A percentile compares a stretch with the other conserved stretches of the same genome.
Conservation (phyloP, 2,888 invertebrate genomes). For the Epinotia bilunana region DNA sequence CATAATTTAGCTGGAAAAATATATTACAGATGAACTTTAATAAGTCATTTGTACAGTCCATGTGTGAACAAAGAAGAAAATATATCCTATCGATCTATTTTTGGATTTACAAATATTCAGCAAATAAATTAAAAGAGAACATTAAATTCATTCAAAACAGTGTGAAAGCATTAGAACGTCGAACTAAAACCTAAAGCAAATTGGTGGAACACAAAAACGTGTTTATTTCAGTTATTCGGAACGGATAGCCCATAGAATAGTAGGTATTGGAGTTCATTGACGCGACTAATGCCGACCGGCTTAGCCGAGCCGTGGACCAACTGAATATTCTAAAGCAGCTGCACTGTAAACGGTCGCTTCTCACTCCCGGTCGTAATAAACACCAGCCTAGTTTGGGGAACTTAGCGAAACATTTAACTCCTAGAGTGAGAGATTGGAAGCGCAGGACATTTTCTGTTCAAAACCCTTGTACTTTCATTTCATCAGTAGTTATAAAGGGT, state of each 20-base stretch:
- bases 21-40: too few relatives aligned
- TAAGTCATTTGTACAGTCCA: too few relatives aligned
- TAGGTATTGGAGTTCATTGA: constrained; percentile 35
- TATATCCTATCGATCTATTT: not conserved
- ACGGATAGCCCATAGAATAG: constrained; percentile 24
- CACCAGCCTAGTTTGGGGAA: constrained; percentile 4
- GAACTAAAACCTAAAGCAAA: constrained; percentile 11
- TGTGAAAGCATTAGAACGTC: not conserved
- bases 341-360: constrained; percentile 5
- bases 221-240: constrained; percentile 33
- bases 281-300: constrained; percentile 27
- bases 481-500: too few relatives aligned
- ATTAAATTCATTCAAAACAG: not conserved
- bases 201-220: constrained; percentile 21
- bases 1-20: too few relatives aligned
- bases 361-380: not conserved
- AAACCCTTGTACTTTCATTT: too few relatives aligned
- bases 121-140: not conserved
- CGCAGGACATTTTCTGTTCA: not conserved
- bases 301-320: constrained; percentile 21
- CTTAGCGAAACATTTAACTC: not conserved
- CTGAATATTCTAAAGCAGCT: constrained; percentile 29
- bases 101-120: not conserved
- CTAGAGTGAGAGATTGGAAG: not conserved
- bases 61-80: too few relatives aligned